Evolutionary conservation across 1,140 invertebrate species (phyloP), one percentile per base, ranked within the genome.

Genomic region (Mya arenaria): DNA sequence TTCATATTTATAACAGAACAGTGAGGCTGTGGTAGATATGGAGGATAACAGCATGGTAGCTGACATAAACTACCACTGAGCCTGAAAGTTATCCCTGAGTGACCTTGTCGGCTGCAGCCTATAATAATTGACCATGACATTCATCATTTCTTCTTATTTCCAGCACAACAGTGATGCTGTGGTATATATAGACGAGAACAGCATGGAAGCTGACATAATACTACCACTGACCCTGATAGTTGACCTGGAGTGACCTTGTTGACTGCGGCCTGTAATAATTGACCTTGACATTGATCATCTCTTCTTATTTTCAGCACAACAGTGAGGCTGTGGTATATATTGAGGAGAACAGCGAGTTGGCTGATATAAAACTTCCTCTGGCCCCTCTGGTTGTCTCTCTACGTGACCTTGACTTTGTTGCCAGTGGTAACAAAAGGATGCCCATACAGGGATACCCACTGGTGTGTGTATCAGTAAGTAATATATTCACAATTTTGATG

Each of bases 381-480:
- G 78, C 68, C 32, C 92, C 92, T 5, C 84, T 91, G 8, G 86
- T 93, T n/a, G 85, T 92, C 6, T 93, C 92, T 5, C 88, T 93
- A 0, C 62, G 86, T 41, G 92, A 93, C 56, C 92, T 92, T 84
- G 92, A 92, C 74, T 72, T 83, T 44, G 84, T 80, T 4, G 82
- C 83, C 6, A 60, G 71, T 15, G 85, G 78, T 4, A 41, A 34
- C n/a, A 78, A 81, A 5, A 30, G 77, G 25, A 63, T 84, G 36
- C 90, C 91, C 5, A 81, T 91, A 13, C 89, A 91, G 62, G 93
- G 93, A 8, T 93, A 93, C 77, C 93, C 93, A n/a, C 86, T 93
- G 13, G 84, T 93, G 77, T 93, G 93, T 83, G 83, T 93, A 34
- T 92, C 93, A n/a, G 93, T 93, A 89, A 89, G 90, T 88, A 19